Evolutionary conservation across 2,797 vertebrate genomes (phyloP), one percentile per base, ranked within the genome.

Genomic region (Typhlichthys eigenmanni): DNA sequence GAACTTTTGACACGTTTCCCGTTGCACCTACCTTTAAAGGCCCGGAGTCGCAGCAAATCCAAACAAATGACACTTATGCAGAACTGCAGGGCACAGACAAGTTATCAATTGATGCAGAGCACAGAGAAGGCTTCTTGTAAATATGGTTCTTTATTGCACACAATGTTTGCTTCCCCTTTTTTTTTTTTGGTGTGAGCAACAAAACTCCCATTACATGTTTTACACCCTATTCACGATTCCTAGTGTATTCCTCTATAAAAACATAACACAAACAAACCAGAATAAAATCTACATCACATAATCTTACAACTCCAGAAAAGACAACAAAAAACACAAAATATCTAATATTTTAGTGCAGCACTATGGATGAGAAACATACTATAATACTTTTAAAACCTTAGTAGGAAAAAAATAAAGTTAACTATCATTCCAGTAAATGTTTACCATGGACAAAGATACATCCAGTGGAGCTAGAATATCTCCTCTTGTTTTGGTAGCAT

Each of bases 111-210:
- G 76, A 89, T 74, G 85, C 79, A 88, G 74, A 87, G 75, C 73
- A 86, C 78, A 66, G 81, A 87, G 69, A 75, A 57, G 56, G 75
- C 86, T 76, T 80, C 81, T 91, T 89, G 79, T 82, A 89, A 89
- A 91, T 87, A 88, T 78, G 68, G 74, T 80, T 87, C 85, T 92
- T 93, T 93, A 93, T 92, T 93, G 89, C 90, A 92, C 89, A 92
- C 91, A 87, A 86, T 78, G 90, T 67, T 66, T 51, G 32, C 57
- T 78, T 58, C 48, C 49, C 64, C 38, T 13, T 50, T 69, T 80
- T 69, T 69, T 68, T 66, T 81, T 86, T 88, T 85, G 89, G 87
- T 74, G 85, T 83, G 87, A 89, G 85, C 84, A 91, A 91, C 87
- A 91, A 87, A 87, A 87, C 77, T 81, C 78, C 72, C 73, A 84